phyloP scores from a whole-genome alignment of 2,888 invertebrate genomes.

The Zelleria hepariella region DNA sequence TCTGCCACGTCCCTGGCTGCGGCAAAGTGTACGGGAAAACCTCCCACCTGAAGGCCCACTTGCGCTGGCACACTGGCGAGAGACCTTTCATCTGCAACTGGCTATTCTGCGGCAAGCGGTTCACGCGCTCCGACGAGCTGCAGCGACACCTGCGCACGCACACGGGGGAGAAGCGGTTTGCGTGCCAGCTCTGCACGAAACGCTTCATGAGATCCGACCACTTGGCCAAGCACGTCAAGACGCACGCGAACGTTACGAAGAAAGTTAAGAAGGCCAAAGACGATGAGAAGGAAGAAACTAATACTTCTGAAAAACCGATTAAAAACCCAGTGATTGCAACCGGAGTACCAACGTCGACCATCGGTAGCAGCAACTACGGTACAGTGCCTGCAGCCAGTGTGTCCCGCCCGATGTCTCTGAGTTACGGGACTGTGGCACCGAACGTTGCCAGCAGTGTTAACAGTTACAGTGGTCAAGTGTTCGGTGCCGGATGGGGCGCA shows the following conservation, averaged over 20 bases:
- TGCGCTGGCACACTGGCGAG: conserved; percentile 95
- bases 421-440: conserved; percentile 14
- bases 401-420: conserved; percentile 16
- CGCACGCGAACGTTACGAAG: conserved; percentile 79
- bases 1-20: conserved; percentile 91
- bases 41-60: conserved; percentile 92
- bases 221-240: conserved; percentile 92
- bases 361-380: conserved; percentile 19
- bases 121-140: conserved; percentile 92
- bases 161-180: conserved; percentile 90
- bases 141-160: conserved; percentile 92
- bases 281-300: conserved; percentile 53
- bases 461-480: conserved; percentile 34
- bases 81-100: conserved; percentile 91
- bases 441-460: conserved; percentile 28
- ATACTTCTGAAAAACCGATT: conserved; percentile 12
- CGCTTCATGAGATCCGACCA: conserved; percentile 95
- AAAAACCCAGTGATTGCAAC: conserved; percentile 9
- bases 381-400: conserved; percentile 12
- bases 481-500: conserved; percentile 44
- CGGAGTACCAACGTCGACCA: conserved; percentile 1
- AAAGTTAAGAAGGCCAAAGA: conserved; percentile 57
- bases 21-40: conserved; percentile 93
- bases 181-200: conserved; percentile 89
- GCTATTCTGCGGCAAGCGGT: conserved; percentile 91